phyloP scores from a whole-genome alignment of 2,797 vertebrate genomes.

The Staurois parvus region DNA sequence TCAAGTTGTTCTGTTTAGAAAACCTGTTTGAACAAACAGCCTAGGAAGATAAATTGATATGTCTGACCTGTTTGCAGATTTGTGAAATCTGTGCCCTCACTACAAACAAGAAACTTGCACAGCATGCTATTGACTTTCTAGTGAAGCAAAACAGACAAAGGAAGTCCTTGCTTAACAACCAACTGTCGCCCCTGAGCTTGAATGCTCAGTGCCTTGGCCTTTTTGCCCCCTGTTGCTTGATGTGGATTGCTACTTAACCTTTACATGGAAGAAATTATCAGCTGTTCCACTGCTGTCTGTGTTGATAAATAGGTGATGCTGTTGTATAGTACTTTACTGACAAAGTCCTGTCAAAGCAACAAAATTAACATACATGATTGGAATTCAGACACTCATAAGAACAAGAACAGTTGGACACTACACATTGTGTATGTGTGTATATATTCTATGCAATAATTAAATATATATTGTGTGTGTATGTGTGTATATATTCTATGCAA shows the following conservation, averaged over 20 bases:
- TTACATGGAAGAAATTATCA: constrained; percentile 35
- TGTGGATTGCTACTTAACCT: constrained; percentile 39
- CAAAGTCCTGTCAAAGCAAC: constrained; percentile 2
- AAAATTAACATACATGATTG: background rate
- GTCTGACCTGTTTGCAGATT: background rate
- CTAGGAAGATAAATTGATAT: background rate
- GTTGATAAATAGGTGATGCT: constrained; percentile 12
- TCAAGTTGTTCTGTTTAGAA: background rate
- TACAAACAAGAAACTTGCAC: background rate
- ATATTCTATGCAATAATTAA: too few relatives aligned
- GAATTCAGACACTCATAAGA: background rate
- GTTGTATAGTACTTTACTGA: background rate
- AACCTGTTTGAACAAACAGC: background rate
- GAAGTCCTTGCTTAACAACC: constrained; percentile 30
- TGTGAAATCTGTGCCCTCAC: background rate
- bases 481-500: too few relatives aligned
- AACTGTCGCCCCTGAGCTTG: background rate
- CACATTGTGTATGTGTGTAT: background rate
- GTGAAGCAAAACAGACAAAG: constrained; percentile 28
- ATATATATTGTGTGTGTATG: too few relatives aligned
- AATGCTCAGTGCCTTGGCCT: constrained; percentile 12
- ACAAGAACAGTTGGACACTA: background rate
- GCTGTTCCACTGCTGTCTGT: constrained; percentile 19
- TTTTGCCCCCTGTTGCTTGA: constrained; percentile 30
- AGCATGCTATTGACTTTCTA: constrained; percentile 20